Evolutionary conservation across 1,140 invertebrate species (phyloP).

Genomic region (Leptopilina clavipes): DNA sequence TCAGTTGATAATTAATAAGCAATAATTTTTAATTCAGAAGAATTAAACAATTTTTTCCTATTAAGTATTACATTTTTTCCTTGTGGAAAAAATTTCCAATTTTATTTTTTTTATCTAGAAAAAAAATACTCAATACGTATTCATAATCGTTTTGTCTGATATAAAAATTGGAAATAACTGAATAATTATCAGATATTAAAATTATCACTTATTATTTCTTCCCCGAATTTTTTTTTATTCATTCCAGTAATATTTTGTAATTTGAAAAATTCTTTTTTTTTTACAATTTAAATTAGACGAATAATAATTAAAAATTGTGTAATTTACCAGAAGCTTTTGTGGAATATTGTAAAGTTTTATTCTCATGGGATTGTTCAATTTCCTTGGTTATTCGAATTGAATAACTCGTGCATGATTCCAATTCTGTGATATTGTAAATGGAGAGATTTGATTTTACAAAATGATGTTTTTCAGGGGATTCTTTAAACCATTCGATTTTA

Average conservation of each 20-base stretch:
- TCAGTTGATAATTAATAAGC: too few relatives aligned
- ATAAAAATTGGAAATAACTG: constrained; percentile 4
- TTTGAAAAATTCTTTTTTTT: too few relatives aligned
- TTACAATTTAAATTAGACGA: too few relatives aligned
- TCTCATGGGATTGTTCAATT: background rate
- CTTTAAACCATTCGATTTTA: background rate
- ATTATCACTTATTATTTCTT: background rate
- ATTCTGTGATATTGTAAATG: background rate
- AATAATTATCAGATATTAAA: background rate
- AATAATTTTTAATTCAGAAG: too few relatives aligned
- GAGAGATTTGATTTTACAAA: constrained; percentile 21
- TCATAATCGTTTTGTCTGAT: background rate
- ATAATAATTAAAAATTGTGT: background rate
- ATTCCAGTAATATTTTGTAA: too few relatives aligned
- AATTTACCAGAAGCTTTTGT: background rate
- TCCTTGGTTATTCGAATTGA: constrained; percentile 45
- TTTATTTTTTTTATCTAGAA: background rate
- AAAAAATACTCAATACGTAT: background rate
- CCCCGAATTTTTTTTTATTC: too few relatives aligned
- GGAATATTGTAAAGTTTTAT: background rate
- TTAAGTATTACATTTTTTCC: background rate
- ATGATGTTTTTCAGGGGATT: too few relatives aligned
- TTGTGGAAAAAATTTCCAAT: background rate
- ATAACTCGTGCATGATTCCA: constrained; percentile 49
- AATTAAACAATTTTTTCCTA: too few relatives aligned